Conservation (phyloP, 2,797 vertebrate genomes). For the Glyptemys insculpta region DNA sequence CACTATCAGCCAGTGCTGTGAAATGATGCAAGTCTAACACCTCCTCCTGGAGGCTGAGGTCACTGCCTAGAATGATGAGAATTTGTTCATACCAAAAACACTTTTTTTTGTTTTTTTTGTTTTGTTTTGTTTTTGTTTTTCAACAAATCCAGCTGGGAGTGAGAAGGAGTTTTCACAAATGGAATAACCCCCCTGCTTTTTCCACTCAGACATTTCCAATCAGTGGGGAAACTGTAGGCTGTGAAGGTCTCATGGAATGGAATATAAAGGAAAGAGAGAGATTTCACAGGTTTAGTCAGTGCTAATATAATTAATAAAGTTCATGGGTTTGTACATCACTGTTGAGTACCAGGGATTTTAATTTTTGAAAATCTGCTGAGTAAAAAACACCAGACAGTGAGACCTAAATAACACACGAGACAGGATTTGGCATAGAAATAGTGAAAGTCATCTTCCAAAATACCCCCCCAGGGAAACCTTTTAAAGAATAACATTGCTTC, state of each 20-base stretch:
- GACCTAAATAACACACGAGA: neutral
- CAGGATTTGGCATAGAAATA: neutral
- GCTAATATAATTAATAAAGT: neutral
- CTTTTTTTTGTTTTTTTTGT: neutral
- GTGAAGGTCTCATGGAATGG: neutral
- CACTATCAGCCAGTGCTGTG: constrained; percentile 26
- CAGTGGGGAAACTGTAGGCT: neutral
- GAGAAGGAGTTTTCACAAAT: constrained; percentile 40
- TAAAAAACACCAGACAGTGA: neutral
- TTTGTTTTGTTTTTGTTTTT: neutral
- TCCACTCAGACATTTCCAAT: neutral
- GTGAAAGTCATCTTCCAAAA: neutral
- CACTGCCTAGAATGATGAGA: constrained; percentile 30
- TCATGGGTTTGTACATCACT: neutral
- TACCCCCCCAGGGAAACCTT: neutral
- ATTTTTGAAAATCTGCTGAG: neutral
- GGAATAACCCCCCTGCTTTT: constrained; percentile 49
- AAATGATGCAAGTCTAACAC: constrained; percentile 38
- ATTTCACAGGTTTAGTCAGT: neutral
- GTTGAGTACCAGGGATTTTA: neutral
- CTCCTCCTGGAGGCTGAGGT: constrained; percentile 38
- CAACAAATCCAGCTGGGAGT: constrained; percentile 24
- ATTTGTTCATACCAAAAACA: neutral
- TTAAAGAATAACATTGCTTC: neutral
- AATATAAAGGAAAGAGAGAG: neutral